Percentiles rank a stretch among this genome's conserved stretches.
Evolutionary conservation across 1,140 invertebrate genomes (phyloP).

Genomic region (Drosophila watanabei): DNA sequence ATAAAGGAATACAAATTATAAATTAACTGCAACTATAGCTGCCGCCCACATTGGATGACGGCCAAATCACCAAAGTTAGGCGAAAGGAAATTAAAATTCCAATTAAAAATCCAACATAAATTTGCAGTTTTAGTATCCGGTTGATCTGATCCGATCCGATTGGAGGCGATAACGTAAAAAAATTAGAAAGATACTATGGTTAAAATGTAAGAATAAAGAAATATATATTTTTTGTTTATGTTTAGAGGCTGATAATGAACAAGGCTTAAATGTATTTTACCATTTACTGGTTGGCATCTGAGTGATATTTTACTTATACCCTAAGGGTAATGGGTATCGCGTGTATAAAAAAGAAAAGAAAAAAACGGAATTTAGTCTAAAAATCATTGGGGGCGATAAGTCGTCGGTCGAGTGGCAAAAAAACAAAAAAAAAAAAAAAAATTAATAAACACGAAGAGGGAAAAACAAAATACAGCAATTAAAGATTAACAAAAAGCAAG

Average conservation of each 20-base stretch:
- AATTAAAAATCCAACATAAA: too few species aligned
- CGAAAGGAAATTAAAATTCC: too few species aligned
- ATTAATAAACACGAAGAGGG: constrained; percentile 60
- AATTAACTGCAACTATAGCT: constrained; percentile 28
- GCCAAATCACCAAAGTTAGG: too few species aligned
- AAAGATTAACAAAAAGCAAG: constrained; percentile 70
- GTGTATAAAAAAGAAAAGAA: constrained; percentile 22
- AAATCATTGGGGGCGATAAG: constrained; percentile 75
- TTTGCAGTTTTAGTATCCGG: too few species aligned
- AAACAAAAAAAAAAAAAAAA: constrained; percentile 54
- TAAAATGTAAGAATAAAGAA: background rate
- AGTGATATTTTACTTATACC: background rate
- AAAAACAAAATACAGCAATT: constrained; percentile 76
- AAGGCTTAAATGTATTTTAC: background rate
- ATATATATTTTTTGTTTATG: background rate
- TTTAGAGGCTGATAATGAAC: background rate
- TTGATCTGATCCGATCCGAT: background rate
- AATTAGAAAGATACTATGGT: background rate
- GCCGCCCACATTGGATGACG: constrained; percentile 3
- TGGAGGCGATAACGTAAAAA: background rate
- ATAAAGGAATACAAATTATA: too few species aligned
- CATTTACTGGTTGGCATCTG: background rate
- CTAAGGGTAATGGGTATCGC: background rate
- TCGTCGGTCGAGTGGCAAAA: constrained; percentile 64
- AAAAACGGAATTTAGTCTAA: constrained; percentile 54